A percentile compares a stretch with the other conserved stretches of the same genome.
These are phyloP conservation scores for Gerris lacustris DNA, from an alignment of 2,888 invertebrate genomes.

Conservation along the genomic window DNA sequence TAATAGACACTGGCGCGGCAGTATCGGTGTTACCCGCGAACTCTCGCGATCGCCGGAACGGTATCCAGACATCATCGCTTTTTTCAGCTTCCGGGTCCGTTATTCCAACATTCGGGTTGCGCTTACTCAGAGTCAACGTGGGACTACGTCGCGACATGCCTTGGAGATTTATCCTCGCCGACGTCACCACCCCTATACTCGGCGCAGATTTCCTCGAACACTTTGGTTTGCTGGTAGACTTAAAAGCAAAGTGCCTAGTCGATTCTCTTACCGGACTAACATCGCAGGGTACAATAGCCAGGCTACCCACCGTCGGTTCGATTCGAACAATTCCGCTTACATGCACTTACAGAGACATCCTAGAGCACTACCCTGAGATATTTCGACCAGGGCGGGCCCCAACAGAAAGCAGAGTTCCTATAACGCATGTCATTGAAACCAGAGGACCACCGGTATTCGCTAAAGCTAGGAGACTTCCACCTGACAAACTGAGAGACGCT, in stretches of 20 bases:
- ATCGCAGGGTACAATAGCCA: neutral
- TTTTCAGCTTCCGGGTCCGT: constrained; percentile 22
- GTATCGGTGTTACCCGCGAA: constrained; percentile 8
- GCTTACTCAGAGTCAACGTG: constrained; percentile 19
- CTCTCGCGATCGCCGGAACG: neutral
- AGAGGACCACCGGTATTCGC: constrained; percentile 15
- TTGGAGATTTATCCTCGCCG: neutral
- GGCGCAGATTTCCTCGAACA: neutral
- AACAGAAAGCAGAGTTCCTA: neutral
- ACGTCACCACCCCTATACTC: neutral
- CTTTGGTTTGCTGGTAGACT: neutral
- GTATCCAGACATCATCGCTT: neutral
- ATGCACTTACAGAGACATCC: neutral
- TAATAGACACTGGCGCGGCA: constrained; percentile 16
- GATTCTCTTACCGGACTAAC: neutral
- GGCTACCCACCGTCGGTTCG: neutral
- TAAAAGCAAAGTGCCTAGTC: neutral
- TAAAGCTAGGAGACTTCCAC: constrained; percentile 12
- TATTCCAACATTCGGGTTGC: constrained; percentile 22
- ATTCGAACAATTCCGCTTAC: neutral
- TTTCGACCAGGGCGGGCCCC: neutral
- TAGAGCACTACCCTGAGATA: neutral
- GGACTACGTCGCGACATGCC: constrained; percentile 19
- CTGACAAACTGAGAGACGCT: constrained; percentile 33
- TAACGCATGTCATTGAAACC: constrained; percentile 15